phyloP scores from a whole-genome alignment of 2,113 vertebrate genomes.

The Mustelus asterias region DNA sequence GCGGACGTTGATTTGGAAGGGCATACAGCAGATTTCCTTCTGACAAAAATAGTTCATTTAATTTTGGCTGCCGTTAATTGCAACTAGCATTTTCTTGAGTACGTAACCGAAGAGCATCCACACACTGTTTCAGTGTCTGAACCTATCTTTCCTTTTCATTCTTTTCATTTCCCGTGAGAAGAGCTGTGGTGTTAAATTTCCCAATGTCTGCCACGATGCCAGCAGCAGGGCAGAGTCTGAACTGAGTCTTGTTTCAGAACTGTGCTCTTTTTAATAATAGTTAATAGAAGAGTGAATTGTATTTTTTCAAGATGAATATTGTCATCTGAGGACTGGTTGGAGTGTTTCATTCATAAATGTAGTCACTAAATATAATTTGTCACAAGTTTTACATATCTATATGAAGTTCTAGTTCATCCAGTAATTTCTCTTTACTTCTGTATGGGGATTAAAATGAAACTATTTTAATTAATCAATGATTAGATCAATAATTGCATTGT shows the following conservation, averaged over 20 bases:
- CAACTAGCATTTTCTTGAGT: not conserved
- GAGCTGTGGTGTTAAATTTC: not conserved
- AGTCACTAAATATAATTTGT: not conserved
- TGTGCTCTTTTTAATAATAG: not conserved
- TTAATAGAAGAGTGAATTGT: not conserved
- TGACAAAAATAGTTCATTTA: constrained; percentile 47
- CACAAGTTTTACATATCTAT: no score
- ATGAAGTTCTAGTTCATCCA: not conserved
- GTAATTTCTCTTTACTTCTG: not conserved
- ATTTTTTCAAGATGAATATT: not conserved
- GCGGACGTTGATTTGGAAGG: constrained; percentile 44
- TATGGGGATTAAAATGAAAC: not conserved
- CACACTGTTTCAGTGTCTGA: not conserved
- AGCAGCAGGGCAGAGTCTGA: not conserved
- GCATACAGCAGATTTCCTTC: constrained; percentile 48
- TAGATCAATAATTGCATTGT: not conserved
- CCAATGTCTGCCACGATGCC: not conserved
- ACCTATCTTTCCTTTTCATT: not conserved
- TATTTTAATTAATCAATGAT: not conserved
- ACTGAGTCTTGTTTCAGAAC: not conserved
- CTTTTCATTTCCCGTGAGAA: not conserved
- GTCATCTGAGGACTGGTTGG: not conserved
- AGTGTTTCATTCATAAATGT: not conserved
- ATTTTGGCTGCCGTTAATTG: constrained; percentile 14
- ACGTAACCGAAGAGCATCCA: not conserved